Conservation (phyloP, 2,888 invertebrate genomes). For the Rhogogaster chlorosoma region DNA sequence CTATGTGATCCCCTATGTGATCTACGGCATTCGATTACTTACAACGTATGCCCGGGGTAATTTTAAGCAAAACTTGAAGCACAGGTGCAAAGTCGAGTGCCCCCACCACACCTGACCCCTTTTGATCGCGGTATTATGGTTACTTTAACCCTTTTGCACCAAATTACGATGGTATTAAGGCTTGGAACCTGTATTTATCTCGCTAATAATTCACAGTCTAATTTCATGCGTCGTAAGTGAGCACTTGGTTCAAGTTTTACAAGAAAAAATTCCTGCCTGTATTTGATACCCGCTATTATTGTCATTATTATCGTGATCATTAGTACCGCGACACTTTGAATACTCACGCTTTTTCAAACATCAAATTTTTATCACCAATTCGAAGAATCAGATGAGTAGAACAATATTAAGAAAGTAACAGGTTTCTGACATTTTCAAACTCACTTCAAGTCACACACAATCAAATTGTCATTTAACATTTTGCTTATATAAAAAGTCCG, state of each 20-base stretch:
- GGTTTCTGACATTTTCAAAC: neutral
- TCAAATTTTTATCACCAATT: neutral
- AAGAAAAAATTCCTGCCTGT: conserved; percentile 26
- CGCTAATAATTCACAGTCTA: conserved; percentile 48
- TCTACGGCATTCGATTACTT: conserved; percentile 28
- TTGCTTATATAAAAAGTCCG: neutral
- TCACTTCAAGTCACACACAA: neutral
- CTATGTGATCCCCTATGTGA: neutral
- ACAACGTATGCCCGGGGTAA: neutral
- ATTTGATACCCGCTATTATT: conserved; percentile 6
- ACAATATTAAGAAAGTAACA: neutral
- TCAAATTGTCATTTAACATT: neutral
- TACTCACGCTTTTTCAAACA: neutral
- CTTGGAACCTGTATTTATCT: conserved; percentile 42
- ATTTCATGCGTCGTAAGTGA: conserved; percentile 47
- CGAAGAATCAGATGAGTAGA: neutral
- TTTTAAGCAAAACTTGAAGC: conserved; percentile 31
- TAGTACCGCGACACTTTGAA: neutral
- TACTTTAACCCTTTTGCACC: conserved; percentile 47
- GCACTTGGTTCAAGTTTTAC: conserved; percentile 32
- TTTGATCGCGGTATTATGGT: conserved; percentile 6
- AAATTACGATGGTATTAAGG: conserved; percentile 46
- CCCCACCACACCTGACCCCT: conserved; percentile 18
- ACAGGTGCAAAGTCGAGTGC: conserved; percentile 39
- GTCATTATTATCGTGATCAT: conserved; percentile 20